phyloP scores from a whole-genome alignment of 2,113 vertebrate genomes.

The Xiphophorus hellerii region DNA sequence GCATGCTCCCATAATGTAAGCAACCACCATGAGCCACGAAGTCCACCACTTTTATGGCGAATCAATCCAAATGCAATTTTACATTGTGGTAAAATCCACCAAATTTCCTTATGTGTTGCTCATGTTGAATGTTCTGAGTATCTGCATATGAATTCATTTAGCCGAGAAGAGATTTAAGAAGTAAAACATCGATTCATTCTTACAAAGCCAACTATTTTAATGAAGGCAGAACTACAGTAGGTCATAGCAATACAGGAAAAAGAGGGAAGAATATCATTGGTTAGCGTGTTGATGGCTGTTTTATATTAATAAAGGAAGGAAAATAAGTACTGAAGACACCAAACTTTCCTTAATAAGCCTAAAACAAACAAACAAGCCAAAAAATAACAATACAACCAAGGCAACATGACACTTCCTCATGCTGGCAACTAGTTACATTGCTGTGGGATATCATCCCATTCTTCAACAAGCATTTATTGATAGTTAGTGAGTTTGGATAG shows the following conservation, averaged over 20 bases:
- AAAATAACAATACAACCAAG: too few species aligned
- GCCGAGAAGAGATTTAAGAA: neutral
- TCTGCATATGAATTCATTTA: neutral
- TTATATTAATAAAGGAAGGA: neutral
- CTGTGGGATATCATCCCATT: too few species aligned
- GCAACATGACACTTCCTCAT: too few species aligned
- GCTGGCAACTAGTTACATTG: too few species aligned
- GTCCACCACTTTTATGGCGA: neutral
- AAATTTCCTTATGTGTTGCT: neutral
- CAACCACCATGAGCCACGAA: neutral
- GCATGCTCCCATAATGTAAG: neutral
- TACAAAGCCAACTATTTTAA: neutral
- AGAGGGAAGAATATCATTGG: neutral
- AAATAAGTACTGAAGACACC: too few species aligned
- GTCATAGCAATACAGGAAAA: neutral
- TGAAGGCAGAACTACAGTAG: neutral
- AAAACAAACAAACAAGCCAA: too few species aligned
- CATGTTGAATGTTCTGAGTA: neutral
- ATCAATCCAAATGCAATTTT: neutral
- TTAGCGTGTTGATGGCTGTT: neutral
- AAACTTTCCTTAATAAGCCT: too few species aligned
- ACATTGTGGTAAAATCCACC: neutral
- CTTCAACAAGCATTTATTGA: too few species aligned
- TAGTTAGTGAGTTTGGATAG: too few species aligned
- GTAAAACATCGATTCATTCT: neutral